Conservation (phyloP, 2,113 vertebrate genomes). For the Passer montanus region DNA sequence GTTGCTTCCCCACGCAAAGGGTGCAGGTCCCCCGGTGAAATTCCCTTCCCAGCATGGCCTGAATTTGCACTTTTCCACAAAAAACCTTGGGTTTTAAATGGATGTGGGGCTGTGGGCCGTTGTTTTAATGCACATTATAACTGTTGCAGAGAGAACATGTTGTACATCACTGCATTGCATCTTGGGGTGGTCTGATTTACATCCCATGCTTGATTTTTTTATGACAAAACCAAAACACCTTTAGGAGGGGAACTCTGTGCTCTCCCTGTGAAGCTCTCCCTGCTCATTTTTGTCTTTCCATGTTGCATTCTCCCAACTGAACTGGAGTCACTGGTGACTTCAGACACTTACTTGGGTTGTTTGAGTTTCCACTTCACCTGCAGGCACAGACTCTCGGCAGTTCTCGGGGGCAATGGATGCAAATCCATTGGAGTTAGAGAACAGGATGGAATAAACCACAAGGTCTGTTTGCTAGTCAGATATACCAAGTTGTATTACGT, state of each 20-base stretch:
- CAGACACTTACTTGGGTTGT: not conserved
- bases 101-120: not conserved
- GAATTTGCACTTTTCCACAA: not conserved
- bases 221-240: not conserved
- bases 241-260: not conserved
- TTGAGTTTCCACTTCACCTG: not conserved
- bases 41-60: not conserved
- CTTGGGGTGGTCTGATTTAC: not conserved
- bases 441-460: not conserved
- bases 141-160: not conserved
- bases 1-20: not conserved
- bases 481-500: not conserved
- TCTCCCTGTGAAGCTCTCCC: not conserved
- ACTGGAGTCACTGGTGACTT: not conserved
- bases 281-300: not conserved
- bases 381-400: not conserved
- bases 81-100: not conserved
- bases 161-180: not conserved
- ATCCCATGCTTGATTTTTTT: not conserved
- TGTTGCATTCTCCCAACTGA: not conserved
- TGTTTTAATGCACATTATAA: not conserved
- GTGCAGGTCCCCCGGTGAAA: not conserved
- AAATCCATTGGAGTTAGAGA: not conserved
- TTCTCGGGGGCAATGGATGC: not conserved
- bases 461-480: not conserved